Percentiles rank a stretch among this genome's conserved stretches.
These are phyloP conservation scores for Chelmon rostratus DNA, from an alignment of 2,797 vertebrate species.

Conservation along the genomic window DNA sequence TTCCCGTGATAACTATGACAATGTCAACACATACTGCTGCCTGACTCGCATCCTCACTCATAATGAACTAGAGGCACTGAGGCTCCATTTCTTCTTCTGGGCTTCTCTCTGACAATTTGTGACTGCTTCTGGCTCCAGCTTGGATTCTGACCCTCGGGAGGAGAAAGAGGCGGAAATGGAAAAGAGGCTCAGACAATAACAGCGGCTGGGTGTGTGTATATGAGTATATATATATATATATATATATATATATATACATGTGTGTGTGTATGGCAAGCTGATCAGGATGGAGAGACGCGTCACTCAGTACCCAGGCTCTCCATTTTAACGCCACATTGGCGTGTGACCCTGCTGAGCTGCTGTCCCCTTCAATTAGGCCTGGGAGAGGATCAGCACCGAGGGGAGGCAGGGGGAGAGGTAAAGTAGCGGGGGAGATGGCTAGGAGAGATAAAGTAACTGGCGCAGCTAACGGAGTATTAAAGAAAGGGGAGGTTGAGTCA, in stretches of 20 bases:
- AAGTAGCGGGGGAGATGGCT: conserved; percentile 28
- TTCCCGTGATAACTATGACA: conserved; percentile 76
- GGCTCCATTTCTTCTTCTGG: conserved; percentile 65
- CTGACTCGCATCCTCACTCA: conserved; percentile 71
- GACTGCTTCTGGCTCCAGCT: conserved; percentile 65
- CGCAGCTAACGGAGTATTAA: conserved; percentile 58
- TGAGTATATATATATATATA: conserved; percentile 11
- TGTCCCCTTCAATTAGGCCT: conserved; percentile 69
- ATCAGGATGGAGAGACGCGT: conserved; percentile 58
- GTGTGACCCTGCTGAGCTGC: conserved; percentile 56
- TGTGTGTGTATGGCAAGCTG: conserved; percentile 23
- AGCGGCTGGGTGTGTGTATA: conserved; percentile 22
- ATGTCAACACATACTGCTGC: conserved; percentile 78
- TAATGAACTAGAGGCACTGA: conserved; percentile 75
- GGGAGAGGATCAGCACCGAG: conserved; percentile 60
- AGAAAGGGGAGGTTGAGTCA: conserved; percentile 67
- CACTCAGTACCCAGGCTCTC: conserved; percentile 41
- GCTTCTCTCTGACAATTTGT: conserved; percentile 77
- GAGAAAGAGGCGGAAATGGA: conserved; percentile 48
- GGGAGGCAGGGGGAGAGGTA: conserved; percentile 29
- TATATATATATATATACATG: conserved; percentile 5
- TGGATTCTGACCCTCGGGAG: conserved; percentile 68
- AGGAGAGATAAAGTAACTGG: conserved; percentile 59
- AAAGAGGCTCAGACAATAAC: conserved; percentile 42
- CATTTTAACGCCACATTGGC: conserved; percentile 28